phyloP scores from a whole-genome alignment of 2,888 invertebrate species.

The Iphiclides podalirius region DNA sequence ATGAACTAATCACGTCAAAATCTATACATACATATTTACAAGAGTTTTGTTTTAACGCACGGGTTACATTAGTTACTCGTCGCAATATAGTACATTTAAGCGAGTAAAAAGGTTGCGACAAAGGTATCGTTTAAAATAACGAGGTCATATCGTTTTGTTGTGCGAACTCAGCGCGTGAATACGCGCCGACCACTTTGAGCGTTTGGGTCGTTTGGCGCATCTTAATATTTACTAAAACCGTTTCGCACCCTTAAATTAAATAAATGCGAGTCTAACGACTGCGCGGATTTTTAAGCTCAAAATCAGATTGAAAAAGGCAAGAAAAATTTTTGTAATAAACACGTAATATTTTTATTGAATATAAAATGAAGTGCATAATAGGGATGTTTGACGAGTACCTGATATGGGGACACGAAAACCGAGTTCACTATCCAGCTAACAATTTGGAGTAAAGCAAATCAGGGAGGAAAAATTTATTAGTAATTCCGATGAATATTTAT shows the following conservation, averaged over 20 bases:
- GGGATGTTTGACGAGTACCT: no score
- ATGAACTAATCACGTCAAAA: no score
- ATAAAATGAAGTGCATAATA: no score
- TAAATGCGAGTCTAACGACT: not conserved
- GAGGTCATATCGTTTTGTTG: conserved; percentile 18
- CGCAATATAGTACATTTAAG: conserved; percentile 10
- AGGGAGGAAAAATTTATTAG: no score
- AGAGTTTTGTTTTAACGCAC: conserved; percentile 5
- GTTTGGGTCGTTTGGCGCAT: not conserved
- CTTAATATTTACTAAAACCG: not conserved
- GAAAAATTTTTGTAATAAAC: not conserved
- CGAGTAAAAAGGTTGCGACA: conserved; percentile 18
- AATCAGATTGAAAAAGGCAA: no score
- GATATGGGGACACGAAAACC: no score
- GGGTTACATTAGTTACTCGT: conserved; percentile 1
- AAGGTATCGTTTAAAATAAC: conserved; percentile 22
- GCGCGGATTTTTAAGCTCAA: not conserved
- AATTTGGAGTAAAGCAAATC: no score
- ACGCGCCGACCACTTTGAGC: conserved; percentile 7
- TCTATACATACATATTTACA: no score
- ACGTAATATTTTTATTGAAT: no score
- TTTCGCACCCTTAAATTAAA: not conserved
- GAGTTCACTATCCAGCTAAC: no score
- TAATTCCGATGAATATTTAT: no score
- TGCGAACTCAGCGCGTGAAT: conserved; percentile 9